Evolutionary conservation across 1,140 invertebrate genomes (phyloP).

Genomic region (Philotrypesis tridentata): DNA sequence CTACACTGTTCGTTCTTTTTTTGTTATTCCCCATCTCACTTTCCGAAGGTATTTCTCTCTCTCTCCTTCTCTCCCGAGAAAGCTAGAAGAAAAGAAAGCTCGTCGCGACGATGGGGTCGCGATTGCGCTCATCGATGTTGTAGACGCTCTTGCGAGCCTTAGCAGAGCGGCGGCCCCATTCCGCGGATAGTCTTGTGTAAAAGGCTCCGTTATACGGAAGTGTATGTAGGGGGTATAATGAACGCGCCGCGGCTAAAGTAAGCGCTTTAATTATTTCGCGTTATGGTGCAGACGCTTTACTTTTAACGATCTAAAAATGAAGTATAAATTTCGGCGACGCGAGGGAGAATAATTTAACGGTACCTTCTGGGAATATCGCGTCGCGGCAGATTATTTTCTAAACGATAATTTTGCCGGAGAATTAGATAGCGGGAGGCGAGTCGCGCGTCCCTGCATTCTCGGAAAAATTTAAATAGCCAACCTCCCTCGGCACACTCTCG

Average conservation of each 20-base stretch:
- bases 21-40: neutral
- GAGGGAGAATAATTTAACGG: neutral
- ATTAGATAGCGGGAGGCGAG: too few relatives aligned
- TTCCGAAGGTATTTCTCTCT: neutral
- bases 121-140: conserved; percentile 22
- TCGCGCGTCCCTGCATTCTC: too few relatives aligned
- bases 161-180: too few relatives aligned
- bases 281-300: neutral
- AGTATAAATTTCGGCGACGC: neutral
- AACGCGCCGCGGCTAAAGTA: neutral
- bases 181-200: neutral
- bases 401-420: too few relatives aligned
- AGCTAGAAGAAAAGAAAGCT: neutral
- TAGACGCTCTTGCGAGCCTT: too few relatives aligned
- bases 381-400: too few relatives aligned
- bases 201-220: conserved; percentile 11
- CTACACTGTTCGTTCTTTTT: neutral
- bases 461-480: neutral
- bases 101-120: neutral
- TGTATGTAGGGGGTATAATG: neutral
- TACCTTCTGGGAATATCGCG: too few relatives aligned
- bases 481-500: neutral
- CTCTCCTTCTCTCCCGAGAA: too few relatives aligned
- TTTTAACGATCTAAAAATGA: neutral
- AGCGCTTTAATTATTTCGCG: conserved; percentile 4